These are phyloP conservation scores for Rhopilema esculentum DNA, from an alignment of 30 jellyfish, hydroid and myxozoan species.

Conservation along the genomic window DNA sequence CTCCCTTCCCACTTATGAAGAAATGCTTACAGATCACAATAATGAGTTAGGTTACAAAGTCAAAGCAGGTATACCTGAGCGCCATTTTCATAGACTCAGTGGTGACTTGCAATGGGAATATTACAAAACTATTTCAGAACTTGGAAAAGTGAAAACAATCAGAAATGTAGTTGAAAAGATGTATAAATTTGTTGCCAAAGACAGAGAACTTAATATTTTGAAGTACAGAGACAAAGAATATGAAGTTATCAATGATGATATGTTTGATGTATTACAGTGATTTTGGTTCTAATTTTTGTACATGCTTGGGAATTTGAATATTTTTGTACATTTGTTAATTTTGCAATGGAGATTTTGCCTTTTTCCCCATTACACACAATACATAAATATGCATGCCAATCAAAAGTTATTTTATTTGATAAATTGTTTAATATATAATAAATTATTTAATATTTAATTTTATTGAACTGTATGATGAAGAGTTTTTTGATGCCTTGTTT, in stretches of 20 bases:
- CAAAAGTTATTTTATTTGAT: no score
- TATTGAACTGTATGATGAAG: no score
- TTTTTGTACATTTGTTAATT: no score
- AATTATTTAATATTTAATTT: no score
- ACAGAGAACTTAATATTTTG: conserved; percentile 20
- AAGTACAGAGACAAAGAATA: conserved; percentile 51
- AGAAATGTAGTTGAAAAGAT: conserved; percentile 15
- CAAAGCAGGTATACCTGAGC: conserved; percentile 53
- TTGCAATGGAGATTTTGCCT: no score
- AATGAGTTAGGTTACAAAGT: conserved; percentile 27
- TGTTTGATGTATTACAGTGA: conserved; percentile 4
- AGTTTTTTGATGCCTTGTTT: no score
- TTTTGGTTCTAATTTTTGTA: no score
- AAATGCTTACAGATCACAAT: conserved; percentile 54
- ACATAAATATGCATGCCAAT: no score
- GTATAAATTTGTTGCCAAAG: conserved; percentile 13
- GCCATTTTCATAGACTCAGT: conserved; percentile 65
- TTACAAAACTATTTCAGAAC: conserved; percentile 27
- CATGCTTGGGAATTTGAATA: no score
- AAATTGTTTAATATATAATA: no score
- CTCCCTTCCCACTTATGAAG: conserved; percentile 58
- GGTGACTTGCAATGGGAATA: conserved; percentile 68
- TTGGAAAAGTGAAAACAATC: conserved; percentile 51
- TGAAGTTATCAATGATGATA: conserved; percentile 37
- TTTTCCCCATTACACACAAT: no score